Evolutionary conservation across 2,113 vertebrate species (phyloP).

Genomic region (Phasianus colchicus): DNA sequence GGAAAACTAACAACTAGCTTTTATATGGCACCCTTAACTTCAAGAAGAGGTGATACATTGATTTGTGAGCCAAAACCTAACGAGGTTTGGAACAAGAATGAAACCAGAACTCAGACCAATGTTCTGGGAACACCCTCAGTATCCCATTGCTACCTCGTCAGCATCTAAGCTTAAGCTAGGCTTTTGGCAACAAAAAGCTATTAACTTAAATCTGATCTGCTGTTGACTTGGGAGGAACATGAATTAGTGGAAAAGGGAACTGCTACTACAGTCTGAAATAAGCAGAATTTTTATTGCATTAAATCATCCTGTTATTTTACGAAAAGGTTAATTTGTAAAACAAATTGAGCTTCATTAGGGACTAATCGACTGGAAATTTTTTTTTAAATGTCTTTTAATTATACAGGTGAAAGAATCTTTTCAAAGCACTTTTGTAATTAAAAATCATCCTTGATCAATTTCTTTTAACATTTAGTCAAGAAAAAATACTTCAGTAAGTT

Average conservation of each 20-base stretch:
- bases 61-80: neutral
- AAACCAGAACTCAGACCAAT: neutral
- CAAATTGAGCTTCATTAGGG: constrained; percentile 66
- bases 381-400: constrained; percentile 66
- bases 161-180: neutral
- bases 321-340: constrained; percentile 72
- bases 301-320: constrained; percentile 67
- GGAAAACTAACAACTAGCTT: neutral
- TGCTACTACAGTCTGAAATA: neutral
- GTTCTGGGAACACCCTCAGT: neutral
- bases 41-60: neutral
- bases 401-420: constrained; percentile 54
- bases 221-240: neutral
- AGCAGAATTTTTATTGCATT: constrained; percentile 55
- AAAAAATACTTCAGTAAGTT: neutral
- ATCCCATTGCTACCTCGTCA: neutral
- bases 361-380: constrained; percentile 68
- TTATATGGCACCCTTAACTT: neutral
- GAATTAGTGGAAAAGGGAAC: neutral
- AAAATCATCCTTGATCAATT: constrained; percentile 51
- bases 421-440: constrained; percentile 58
- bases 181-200: neutral
- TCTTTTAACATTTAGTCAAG: constrained; percentile 52
- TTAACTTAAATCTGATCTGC: neutral
- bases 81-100: neutral